phyloP scores from a whole-genome alignment of 2,797 vertebrate genomes.

The Myiotriccus ornatus region DNA sequence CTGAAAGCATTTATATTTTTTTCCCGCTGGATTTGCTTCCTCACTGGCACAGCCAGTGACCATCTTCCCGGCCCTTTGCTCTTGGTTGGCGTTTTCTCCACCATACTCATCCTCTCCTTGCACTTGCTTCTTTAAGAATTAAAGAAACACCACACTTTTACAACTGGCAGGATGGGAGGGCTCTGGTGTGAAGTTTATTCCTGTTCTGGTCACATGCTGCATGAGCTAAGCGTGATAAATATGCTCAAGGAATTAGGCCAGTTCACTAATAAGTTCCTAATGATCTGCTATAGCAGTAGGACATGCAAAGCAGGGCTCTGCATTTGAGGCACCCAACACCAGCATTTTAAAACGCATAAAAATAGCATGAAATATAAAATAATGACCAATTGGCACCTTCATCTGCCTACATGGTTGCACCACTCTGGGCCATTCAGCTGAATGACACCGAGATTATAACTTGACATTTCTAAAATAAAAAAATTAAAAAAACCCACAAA shows the following conservation, averaged over 20 bases:
- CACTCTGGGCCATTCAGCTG: not conserved
- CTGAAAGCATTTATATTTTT: not conserved
- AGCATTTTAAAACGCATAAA: conserved; percentile 3
- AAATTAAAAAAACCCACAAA: not conserved
- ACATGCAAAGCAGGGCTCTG: not conserved
- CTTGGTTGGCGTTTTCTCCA: not conserved
- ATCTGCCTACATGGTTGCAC: not conserved
- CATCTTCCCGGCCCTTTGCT: not conserved
- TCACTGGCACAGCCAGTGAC: not conserved
- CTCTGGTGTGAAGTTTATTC: conserved; percentile 58
- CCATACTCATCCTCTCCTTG: not conserved
- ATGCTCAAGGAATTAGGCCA: conserved; percentile 32
- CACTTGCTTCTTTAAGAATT: not conserved
- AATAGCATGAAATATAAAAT: not conserved
- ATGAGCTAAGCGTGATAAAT: conserved; percentile 51
- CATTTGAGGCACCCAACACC: conserved; percentile 19
- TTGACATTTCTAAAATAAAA: conserved; percentile 45
- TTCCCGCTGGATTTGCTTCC: conserved; percentile 26
- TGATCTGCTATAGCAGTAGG: not conserved
- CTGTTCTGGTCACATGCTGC: conserved; percentile 26
- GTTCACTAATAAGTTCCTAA: conserved; percentile 43
- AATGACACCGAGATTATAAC: conserved; percentile 32
- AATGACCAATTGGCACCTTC: conserved; percentile 40
- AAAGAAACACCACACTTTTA: not conserved
- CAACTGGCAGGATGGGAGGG: not conserved